phyloP scores from a whole-genome alignment of 2,888 invertebrate genomes.

The Polylopha cassiicola region DNA sequence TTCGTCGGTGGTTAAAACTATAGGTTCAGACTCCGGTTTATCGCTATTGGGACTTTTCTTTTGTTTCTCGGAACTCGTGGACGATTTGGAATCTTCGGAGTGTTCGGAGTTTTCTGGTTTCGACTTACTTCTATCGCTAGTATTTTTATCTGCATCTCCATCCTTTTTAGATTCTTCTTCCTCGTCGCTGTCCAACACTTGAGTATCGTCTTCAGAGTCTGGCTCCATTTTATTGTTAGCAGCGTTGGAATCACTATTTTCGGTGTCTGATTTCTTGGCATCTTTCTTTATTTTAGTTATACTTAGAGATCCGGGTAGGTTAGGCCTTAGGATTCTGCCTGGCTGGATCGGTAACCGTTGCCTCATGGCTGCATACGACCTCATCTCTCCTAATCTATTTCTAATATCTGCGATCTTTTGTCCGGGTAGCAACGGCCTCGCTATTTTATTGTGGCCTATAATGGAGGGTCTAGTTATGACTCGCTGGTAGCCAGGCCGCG shows the following conservation, averaged over 20 bases:
- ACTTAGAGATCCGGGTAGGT: constrained; percentile 62
- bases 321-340: constrained; percentile 51
- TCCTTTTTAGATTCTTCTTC: constrained; percentile 39
- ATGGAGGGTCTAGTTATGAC: constrained; percentile 53
- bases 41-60: constrained; percentile 29
- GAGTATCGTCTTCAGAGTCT: constrained; percentile 61
- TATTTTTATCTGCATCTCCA: constrained; percentile 27
- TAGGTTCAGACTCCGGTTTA: constrained; percentile 33
- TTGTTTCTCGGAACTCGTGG: constrained; percentile 26
- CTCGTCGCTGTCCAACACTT: constrained; percentile 65
- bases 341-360: constrained; percentile 48
- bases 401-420: constrained; percentile 65
- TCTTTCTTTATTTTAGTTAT: constrained; percentile 64
- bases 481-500: constrained; percentile 57
- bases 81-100: constrained; percentile 28
- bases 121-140: constrained; percentile 26
- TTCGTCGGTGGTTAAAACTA: constrained; percentile 66
- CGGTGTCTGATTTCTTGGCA: constrained; percentile 41
- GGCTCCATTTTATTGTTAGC: constrained; percentile 44
- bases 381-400: constrained; percentile 55
- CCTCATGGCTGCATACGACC: constrained; percentile 51
- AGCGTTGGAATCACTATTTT: constrained; percentile 37
- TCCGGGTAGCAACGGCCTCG: constrained; percentile 55
- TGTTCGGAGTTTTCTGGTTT: constrained; percentile 22
- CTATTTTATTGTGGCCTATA: constrained; percentile 52